A percentile compares a stretch with the other conserved stretches of the same genome.
Evolutionary conservation across 1,140 invertebrate species (phyloP).

Genomic region (Euwallacea similis): DNA sequence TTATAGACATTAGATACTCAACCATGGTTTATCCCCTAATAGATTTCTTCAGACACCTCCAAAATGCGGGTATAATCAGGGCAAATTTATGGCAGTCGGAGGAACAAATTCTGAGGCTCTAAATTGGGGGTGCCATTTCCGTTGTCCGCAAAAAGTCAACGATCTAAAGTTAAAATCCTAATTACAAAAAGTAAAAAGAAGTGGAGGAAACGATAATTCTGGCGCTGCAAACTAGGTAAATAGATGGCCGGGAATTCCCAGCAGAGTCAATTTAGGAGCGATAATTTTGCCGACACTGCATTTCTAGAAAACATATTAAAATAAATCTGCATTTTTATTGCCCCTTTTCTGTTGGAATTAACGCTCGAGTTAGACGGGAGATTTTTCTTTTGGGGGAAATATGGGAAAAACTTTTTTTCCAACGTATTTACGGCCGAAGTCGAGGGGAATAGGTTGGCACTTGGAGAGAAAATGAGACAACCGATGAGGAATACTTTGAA

Average conservation of each 20-base stretch:
- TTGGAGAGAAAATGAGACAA: no score
- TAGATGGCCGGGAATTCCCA: conserved; percentile 36
- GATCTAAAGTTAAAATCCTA: conserved; percentile 23
- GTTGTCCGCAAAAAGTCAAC: conserved; percentile 26
- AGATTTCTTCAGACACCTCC: no score
- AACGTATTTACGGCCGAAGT: neutral
- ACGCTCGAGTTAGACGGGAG: conserved; percentile 29
- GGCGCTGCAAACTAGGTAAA: conserved; percentile 35
- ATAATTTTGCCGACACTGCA: conserved; percentile 38
- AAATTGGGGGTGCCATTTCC: neutral
- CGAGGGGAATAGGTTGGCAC: neutral
- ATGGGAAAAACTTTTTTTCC: conserved; percentile 11
- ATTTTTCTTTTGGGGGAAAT: conserved; percentile 26
- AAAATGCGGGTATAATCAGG: no score
- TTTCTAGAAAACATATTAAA: conserved; percentile 38
- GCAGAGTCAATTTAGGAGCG: conserved; percentile 36
- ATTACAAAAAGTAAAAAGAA: conserved; percentile 32
- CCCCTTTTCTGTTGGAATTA: conserved; percentile 33
- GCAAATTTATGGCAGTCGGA: no score
- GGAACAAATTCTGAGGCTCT: neutral
- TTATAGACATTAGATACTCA: no score
- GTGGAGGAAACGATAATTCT: conserved; percentile 30
- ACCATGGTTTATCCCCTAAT: no score
- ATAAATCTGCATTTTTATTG: conserved; percentile 39
- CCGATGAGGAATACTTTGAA: no score